Percentiles rank a stretch among this genome's conserved stretches.
Conservation (phyloP, 2,797 vertebrate species). For the Trachurus trachurus region DNA sequence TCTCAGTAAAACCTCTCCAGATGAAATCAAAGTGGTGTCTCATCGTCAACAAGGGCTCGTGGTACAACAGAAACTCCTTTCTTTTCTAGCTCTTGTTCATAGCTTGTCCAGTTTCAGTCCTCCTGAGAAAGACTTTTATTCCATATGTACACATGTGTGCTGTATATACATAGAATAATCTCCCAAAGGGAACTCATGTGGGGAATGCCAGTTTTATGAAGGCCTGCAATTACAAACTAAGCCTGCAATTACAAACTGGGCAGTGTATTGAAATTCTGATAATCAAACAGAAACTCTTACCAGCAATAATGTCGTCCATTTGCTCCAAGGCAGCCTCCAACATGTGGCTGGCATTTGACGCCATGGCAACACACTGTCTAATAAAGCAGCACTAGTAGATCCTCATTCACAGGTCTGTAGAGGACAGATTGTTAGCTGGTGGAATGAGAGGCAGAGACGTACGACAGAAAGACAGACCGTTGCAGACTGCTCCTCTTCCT, state of each 20-base stretch:
- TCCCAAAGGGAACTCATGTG: slow-evolving; percentile 4
- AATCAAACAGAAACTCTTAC: slow-evolving; percentile 80
- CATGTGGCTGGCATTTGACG: slow-evolving; percentile 90
- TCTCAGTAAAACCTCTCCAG: not conserved
- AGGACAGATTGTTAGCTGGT: slow-evolving; percentile 21
- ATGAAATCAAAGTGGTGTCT: not conserved
- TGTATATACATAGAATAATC: too few species aligned
- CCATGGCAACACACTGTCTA: slow-evolving; percentile 81
- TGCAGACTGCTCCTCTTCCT: slow-evolving; percentile 48
- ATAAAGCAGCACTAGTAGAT: slow-evolving; percentile 28
- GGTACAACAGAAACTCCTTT: not conserved
- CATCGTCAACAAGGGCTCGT: not conserved
- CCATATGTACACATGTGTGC: too few species aligned
- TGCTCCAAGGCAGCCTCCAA: slow-evolving; percentile 93
- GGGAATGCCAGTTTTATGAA: slow-evolving; percentile 24
- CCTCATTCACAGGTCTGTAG: slow-evolving; percentile 38
- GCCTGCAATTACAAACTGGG: slow-evolving; percentile 57
- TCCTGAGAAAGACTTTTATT: too few species aligned
- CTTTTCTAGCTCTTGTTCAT: not conserved
- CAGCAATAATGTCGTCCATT: slow-evolving; percentile 95
- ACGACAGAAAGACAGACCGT: slow-evolving; percentile 20
- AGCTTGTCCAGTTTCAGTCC: not conserved
- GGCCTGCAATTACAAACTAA: slow-evolving; percentile 56
- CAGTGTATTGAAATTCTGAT: slow-evolving; percentile 44
- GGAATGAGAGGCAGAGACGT: slow-evolving; percentile 42